Base-by-base conservation (phyloP, 2,797 vertebrate genomes). In the Artibeus jamaicensis region DNA sequence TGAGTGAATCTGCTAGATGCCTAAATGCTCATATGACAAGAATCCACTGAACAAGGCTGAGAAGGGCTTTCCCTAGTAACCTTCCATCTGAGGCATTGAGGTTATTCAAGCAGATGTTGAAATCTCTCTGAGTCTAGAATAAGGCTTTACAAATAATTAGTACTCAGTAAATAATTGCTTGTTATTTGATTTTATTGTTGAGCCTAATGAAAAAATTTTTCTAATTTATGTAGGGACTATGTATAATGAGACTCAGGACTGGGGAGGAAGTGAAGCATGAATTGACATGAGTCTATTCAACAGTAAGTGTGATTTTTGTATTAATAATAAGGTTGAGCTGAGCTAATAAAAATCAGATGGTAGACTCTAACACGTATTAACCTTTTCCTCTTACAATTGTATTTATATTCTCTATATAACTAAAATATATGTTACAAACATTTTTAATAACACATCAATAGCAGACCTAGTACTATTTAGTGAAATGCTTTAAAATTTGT, bases 141-240 rank as follows among this genome's bases (percentile, higher is more conserved):
- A 78, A 29, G 9, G 44, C 57, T 91, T 95, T n/a, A 81, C 16
- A 74, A 46, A 71, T 57, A 42, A 81, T 50, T 62, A 73, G 9
- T 67, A 57, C 9, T 59, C n/a, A 85, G 53, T 79, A 92, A 82
- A 70, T 71, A 39, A 34, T 70, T 71, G 19, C 78, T 67, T 82
- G 34, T 19, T 85, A 24, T 10, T 78, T 91, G 57, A 16, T 48
- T 81, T 93, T 65, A 50, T 70, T 62, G 6, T 88, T 86, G 84
- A 82, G 14, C 12, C 37, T 93, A 81, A 79, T 65, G 57, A 57
- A 77, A 94, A 94, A 84, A 55, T 8, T 29, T 86, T 94, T 84
- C 29, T 32, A 65, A 10, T 78, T 19, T 71, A 46, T 74, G 19
- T 37, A 76, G 44, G n/a, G 3, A 73, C 5, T 24, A 67, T 6